Evolutionary conservation across 2,113 vertebrate genomes (phyloP), one percentile per base, ranked within the genome.

Genomic region (Illadopsis cleaveri): DNA sequence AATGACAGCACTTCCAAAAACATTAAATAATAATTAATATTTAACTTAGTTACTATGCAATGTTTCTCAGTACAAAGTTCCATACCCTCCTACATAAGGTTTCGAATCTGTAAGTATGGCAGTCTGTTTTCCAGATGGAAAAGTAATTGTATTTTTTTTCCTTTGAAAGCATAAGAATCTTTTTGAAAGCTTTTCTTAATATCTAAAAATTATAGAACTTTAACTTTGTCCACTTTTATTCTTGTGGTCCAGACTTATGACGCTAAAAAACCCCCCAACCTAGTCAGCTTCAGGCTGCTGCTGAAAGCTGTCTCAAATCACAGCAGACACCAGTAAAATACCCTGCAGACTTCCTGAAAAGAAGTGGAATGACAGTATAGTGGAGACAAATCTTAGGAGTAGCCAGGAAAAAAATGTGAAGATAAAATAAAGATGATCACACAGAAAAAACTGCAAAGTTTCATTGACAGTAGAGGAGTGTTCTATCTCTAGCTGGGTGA

Each of bases 21-120:
- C 58, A 86, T 68, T 44, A 93, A 78, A 82, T 58, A 89, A 73
- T 84, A 79, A 96, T 73, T 86, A 92, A 87, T 85, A 87, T 90
- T 96, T 87, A 93, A 85, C 57, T 82, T 87, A 4, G 35, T 77
- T 85, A 95, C 91, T 58, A 81, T 58, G 47, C 25, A 73, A 18
- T 66, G 33, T 25, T 92, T 64, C 72, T 70, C 64, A 53, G 64
- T 62, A 83, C 60, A 66, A 88, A 92, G 79, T 89, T 93, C 45
- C 16, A 78, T 28, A n/a, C 28, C 42, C 48, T 71, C 44, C 92
- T 61, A 28, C 58, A 47, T 54, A 78, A 86, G 16, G 33, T 73
- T 92, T 90, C 33, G 66, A 66, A 88, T 58, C 30, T 40, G 47
- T 23, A 72, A 82, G 48, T 11, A 77, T 5, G 12, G 73, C 5